Base-by-base conservation (phyloP, 2,797 vertebrate genomes). In the Allobates femoralis region DNA sequence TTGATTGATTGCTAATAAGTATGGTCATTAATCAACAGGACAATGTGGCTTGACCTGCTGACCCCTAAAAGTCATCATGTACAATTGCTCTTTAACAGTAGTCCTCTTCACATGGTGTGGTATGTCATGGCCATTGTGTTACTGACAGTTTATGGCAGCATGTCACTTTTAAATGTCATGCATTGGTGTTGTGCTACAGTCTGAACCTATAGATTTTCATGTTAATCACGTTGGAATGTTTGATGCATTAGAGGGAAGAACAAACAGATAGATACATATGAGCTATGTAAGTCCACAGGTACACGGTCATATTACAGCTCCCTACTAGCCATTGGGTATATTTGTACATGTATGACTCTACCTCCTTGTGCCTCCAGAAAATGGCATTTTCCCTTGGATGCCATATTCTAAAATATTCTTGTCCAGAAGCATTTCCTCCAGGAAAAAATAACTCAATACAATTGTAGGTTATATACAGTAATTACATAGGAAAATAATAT, bases 1-100 rank as follows among this genome's bases (percentile, higher is more conserved):
- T n/a, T 58, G 53, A 79, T 79, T 23, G 77, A 81, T 37, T 67
- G 62, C 46, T 56, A 81, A 69, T 81, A 67, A 69, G 66, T 69
- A 71, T 55, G 30, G 64, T 55, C 46, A 81, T 55, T 81, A 67
- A 69, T 67, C 79, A 69, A 51, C 37, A 18, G 66, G 26, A 71
- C 62, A 55, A 71, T 55, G 37, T 55, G 34, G 50, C 28, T 32
- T 53, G 34, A 21, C 60, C 78, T n/a, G 66, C 8, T 50, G 60
- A 80, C 60, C 60, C 60, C 34, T 66, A 50, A 50, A 14, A 46
- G 60, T 80, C 32, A 64, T 64, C 58, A 66, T 46, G 28, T 66
- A 80, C 60, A 66, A 80, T 41, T 30, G 23, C n/a, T 66, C 34
- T 60, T 28, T 14, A 46, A 66, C 58, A 19, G 78, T 50, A 26